Evolutionary conservation across 2,113 vertebrate species (phyloP).

Genomic region (Bubo bubo): DNA sequence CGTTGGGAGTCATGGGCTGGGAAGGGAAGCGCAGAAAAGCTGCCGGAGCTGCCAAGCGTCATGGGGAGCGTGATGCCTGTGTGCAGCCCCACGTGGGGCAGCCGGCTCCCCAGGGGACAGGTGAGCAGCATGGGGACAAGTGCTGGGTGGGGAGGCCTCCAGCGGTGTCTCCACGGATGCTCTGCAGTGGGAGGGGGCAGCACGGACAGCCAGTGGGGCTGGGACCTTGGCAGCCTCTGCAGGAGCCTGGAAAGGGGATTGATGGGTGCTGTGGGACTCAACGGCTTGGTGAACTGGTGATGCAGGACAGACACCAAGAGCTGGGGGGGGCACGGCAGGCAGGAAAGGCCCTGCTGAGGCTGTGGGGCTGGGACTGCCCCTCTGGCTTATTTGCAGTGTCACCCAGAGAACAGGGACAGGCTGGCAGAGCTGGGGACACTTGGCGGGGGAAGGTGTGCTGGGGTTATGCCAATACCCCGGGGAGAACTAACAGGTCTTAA

Average conservation of each 20-base stretch:
- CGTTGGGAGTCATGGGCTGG: constrained; percentile 26
- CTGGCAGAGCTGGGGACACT: not conserved
- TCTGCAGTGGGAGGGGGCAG: not conserved
- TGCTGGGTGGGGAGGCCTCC: not conserved
- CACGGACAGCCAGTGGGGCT: fast-evolving
- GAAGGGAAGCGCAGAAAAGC: not conserved
- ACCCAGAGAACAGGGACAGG: not conserved
- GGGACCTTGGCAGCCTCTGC: not conserved
- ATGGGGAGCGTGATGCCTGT: not conserved
- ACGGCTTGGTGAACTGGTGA: not conserved
- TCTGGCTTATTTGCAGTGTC: not conserved
- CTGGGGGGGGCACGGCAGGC: not conserved
- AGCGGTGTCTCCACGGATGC: fast-evolving
- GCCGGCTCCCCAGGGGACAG: not conserved
- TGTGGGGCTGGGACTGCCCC: not conserved
- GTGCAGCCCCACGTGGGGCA: not conserved
- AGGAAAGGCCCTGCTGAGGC: not conserved
- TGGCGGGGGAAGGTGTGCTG: not conserved
- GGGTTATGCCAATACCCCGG: not conserved
- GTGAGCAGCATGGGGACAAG: not conserved
- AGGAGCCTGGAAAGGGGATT: not conserved
- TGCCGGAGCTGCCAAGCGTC: not conserved
- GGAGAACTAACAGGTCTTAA: not conserved
- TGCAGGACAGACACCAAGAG: fast-evolving
- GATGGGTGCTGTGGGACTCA: not conserved